Percentiles rank a stretch among this genome's conserved stretches.
Evolutionary conservation across 92 coral and sea anemone genomes (phyloP).

Genomic region (Epizoanthus stellaris): DNA sequence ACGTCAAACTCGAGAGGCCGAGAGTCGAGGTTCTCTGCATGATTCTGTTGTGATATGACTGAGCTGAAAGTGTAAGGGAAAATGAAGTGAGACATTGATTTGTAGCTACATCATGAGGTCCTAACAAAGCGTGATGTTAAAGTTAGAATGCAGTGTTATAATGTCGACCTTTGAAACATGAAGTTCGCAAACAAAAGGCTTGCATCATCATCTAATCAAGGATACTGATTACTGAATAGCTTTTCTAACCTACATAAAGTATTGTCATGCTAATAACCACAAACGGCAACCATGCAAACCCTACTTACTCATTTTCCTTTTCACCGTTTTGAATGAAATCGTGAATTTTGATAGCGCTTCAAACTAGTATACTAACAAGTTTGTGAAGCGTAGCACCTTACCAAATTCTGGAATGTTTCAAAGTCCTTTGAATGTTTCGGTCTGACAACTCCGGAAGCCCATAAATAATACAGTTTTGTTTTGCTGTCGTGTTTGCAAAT

Average conservation of each 20-base stretch:
- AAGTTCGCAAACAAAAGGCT: neutral
- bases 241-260: too few species aligned
- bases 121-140: too few species aligned
- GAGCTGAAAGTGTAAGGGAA: constrained; percentile 14
- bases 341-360: too few species aligned
- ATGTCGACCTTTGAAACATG: neutral
- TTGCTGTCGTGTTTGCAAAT: neutral
- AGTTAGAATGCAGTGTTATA: neutral
- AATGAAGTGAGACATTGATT: neutral
- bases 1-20: constrained; percentile 28
- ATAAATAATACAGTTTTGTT: neutral
- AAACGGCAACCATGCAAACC: too few species aligned
- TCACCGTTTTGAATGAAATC: too few species aligned
- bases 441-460: constrained; percentile 26
- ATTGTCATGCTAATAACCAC: too few species aligned
- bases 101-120: too few species aligned
- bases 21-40: constrained; percentile 26
- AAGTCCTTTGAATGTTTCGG: neutral
- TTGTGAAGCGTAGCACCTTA: neutral
- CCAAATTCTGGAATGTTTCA: neutral
- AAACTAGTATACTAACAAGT: neutral
- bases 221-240: too few species aligned
- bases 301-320: too few species aligned
- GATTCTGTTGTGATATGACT: constrained; percentile 4
- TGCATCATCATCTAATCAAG: constrained; percentile 18